Evolutionary conservation across 2,888 invertebrate species (phyloP).

Genomic region (Crocallis elinguaria): DNA sequence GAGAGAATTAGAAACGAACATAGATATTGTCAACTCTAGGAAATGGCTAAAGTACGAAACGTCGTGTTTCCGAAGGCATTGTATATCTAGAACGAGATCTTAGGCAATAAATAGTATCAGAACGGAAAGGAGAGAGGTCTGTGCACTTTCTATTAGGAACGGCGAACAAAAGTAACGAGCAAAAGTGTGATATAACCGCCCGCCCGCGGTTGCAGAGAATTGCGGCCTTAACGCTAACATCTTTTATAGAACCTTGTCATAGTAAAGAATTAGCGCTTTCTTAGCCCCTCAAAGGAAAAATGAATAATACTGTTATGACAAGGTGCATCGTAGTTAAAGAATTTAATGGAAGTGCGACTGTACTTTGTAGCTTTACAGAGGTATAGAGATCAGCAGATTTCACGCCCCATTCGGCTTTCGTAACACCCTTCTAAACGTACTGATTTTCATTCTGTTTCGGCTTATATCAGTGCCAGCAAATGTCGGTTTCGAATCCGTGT

Average conservation of each 20-base stretch:
- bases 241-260: conserved; percentile 12
- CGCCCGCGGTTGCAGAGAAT: conserved; percentile 50
- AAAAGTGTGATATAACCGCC: conserved; percentile 76
- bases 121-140: conserved; percentile 72
- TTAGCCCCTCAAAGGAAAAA: not conserved
- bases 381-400: conserved; percentile 32
- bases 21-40: conserved; percentile 30
- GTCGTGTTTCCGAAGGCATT: conserved; percentile 37
- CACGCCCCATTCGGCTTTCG: conserved; percentile 34
- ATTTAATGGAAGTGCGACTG: conserved; percentile 11
- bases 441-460: conserved; percentile 26
- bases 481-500: conserved; percentile 24
- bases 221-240: conserved; percentile 18
- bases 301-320: conserved; percentile 1
- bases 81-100: conserved; percentile 42
- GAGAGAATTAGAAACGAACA: conserved; percentile 14
- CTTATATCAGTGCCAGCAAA: conserved; percentile 24
- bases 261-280: not conserved
- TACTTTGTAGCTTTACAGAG: conserved; percentile 19
- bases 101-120: conserved; percentile 67
- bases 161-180: conserved; percentile 63
- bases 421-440: conserved; percentile 30
- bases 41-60: conserved; percentile 33
- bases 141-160: conserved; percentile 75
- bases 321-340: not conserved